Evolutionary conservation across 2,888 invertebrate species (phyloP).

Genomic region (Periphyllus acericola): DNA sequence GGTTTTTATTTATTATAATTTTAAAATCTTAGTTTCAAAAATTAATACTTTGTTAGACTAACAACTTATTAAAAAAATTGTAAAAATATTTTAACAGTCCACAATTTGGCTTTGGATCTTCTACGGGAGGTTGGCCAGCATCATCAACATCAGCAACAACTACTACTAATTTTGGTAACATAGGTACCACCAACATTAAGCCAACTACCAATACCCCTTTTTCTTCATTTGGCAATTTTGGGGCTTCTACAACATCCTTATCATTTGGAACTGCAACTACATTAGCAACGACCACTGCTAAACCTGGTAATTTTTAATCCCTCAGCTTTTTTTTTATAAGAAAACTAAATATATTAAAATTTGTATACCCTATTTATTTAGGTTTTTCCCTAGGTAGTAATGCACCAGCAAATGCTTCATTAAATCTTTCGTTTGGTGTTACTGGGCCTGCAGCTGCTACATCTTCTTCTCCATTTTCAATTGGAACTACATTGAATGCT

Average conservation of each 20-base stretch:
- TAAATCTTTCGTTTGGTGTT: constrained; percentile 49
- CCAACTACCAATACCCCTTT: constrained; percentile 3
- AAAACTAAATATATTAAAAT: background rate
- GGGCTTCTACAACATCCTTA: constrained; percentile 16
- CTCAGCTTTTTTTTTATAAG: background rate
- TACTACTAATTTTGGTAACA: constrained; percentile 37
- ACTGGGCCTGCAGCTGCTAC: constrained; percentile 7
- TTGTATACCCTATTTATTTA: background rate
- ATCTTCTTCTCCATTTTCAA: constrained; percentile 43
- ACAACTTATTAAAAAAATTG: too few relatives aligned
- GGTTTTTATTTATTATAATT: too few relatives aligned
- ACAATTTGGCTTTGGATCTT: constrained; percentile 52
- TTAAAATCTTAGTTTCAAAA: too few relatives aligned
- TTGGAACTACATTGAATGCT: constrained; percentile 34
- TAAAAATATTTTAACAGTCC: constrained; percentile 21
- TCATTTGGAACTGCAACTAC: constrained; percentile 43
- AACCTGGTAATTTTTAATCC: constrained; percentile 21
- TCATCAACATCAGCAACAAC: constrained; percentile 21
- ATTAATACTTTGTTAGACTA: too few relatives aligned
- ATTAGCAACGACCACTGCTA: constrained; percentile 33
- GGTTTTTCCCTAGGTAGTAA: constrained; percentile 45
- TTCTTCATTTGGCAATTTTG: constrained; percentile 30
- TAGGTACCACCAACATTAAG: constrained; percentile 11
- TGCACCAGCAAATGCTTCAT: constrained; percentile 39
- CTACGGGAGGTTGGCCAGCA: constrained; percentile 24